phyloP scores from a whole-genome alignment of 2,888 invertebrate species.

The Graphium colonna region DNA sequence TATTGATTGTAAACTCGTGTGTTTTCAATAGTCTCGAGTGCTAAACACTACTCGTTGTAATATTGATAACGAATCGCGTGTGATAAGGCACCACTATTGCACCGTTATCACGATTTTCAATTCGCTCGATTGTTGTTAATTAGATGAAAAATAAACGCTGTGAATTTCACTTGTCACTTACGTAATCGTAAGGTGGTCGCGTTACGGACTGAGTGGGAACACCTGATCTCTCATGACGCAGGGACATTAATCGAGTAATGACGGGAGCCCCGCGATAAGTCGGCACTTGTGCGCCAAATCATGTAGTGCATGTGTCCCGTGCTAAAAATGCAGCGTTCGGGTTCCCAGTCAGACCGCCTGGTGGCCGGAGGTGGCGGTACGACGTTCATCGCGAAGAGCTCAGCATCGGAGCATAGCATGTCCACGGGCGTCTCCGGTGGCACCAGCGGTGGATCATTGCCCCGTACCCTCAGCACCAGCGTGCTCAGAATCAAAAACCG shows the following conservation, averaged over 20 bases:
- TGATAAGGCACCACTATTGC: slow-evolving; percentile 53
- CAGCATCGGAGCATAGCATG: slow-evolving; percentile 75
- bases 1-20: slow-evolving; percentile 36
- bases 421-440: slow-evolving; percentile 72
- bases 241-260: slow-evolving; percentile 30
- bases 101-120: slow-evolving; percentile 36
- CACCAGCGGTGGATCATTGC: slow-evolving; percentile 77
- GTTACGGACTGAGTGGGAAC: slow-evolving; percentile 5
- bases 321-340: slow-evolving; percentile 72
- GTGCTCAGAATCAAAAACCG: slow-evolving; percentile 88
- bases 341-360: slow-evolving; percentile 79
- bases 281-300: slow-evolving; percentile 19
- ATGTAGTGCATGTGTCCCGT: slow-evolving; percentile 41
- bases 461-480: slow-evolving; percentile 88
- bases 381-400: slow-evolving; percentile 67
- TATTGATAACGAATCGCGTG: slow-evolving; percentile 51
- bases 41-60: slow-evolving; percentile 47
- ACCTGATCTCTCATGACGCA: slow-evolving; percentile 32
- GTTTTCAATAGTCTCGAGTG: slow-evolving; percentile 26
- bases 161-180: neutral
- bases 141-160: slow-evolving; percentile 5
- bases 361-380: slow-evolving; percentile 54
- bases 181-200: slow-evolving; percentile 6
- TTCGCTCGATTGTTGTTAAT: slow-evolving; percentile 25
- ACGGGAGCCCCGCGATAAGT: slow-evolving; percentile 32